Conservation (phyloP, 92 coral and sea anemone species). For the Heliopora coerulea region DNA sequence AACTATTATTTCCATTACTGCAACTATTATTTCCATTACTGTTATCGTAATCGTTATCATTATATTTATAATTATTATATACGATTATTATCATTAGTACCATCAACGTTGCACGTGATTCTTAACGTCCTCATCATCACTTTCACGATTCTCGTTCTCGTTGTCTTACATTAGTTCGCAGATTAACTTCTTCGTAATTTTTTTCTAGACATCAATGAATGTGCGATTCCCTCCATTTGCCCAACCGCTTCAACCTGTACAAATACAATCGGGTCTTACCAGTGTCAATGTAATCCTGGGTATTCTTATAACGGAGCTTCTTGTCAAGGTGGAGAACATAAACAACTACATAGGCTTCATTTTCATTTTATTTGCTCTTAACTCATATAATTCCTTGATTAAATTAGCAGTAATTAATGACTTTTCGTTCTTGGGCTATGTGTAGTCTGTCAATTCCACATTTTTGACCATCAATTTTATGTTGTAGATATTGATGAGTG, state of each 20-base stretch:
- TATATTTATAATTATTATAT: too few relatives aligned
- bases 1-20: too few relatives aligned
- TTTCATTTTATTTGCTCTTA: too few relatives aligned
- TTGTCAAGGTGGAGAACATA: slow-evolving; percentile 59
- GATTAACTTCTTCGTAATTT: background rate
- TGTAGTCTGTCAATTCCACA: too few relatives aligned
- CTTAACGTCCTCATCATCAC: background rate
- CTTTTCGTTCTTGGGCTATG: too few relatives aligned
- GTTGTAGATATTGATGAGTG: slow-evolving; percentile 30
- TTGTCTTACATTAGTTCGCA: background rate
- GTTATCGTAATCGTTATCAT: too few relatives aligned
- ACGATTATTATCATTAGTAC: too few relatives aligned
- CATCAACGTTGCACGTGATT: too few relatives aligned
- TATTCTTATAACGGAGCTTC: slow-evolving; percentile 28
- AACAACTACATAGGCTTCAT: too few relatives aligned
- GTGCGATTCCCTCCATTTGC: slow-evolving; percentile 34
- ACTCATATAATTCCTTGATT: too few relatives aligned
- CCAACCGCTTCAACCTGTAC: slow-evolving; percentile 51
- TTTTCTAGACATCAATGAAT: slow-evolving; percentile 55
- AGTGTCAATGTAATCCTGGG: slow-evolving; percentile 48
- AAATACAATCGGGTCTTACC: slow-evolving; percentile 51
- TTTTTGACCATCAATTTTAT: background rate
- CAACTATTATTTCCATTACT: too few relatives aligned
- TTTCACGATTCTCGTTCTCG: background rate
- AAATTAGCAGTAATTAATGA: too few relatives aligned